Evolutionary conservation across 1,140 invertebrate genomes (phyloP).

Genomic region (Hyphantria cunea): DNA sequence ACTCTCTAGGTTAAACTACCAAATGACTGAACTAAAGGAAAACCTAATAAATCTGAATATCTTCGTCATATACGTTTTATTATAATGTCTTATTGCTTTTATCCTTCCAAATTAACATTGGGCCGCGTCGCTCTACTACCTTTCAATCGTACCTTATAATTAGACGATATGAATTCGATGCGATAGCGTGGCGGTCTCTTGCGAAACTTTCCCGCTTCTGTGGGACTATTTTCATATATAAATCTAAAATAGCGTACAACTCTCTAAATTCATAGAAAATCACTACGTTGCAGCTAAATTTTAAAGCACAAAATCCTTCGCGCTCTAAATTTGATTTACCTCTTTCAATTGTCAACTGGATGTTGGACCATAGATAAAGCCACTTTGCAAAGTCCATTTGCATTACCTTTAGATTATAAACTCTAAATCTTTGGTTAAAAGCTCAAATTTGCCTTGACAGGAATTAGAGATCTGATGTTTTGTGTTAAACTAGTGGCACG

Average conservation of each 20-base stretch:
- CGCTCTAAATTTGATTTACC: constrained; percentile 45
- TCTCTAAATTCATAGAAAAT: neutral
- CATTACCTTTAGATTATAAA: constrained; percentile 26
- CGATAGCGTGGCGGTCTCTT: constrained; percentile 74
- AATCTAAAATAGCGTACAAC: neutral
- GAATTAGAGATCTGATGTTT: constrained; percentile 23
- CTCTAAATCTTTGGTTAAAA: constrained; percentile 25
- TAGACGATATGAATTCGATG: constrained; percentile 79
- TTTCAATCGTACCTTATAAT: constrained; percentile 71
- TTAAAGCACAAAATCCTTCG: constrained; percentile 23
- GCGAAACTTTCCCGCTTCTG: constrained; percentile 74
- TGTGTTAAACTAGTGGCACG: constrained; percentile 4
- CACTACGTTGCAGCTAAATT: neutral
- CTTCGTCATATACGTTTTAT: neutral
- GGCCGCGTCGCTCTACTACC: constrained; percentile 50
- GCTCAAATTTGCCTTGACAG: constrained; percentile 34
- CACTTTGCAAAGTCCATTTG: constrained; percentile 21
- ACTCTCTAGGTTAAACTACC: too few species aligned
- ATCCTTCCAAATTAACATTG: constrained; percentile 52
- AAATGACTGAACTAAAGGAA: too few species aligned
- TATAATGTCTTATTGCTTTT: neutral
- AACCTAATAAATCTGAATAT: too few species aligned
- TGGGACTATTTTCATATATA: constrained; percentile 53
- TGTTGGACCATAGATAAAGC: constrained; percentile 30
- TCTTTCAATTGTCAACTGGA: constrained; percentile 24